Conservation (phyloP, 2,113 vertebrate genomes). For the Tursiops truncatus region DNA sequence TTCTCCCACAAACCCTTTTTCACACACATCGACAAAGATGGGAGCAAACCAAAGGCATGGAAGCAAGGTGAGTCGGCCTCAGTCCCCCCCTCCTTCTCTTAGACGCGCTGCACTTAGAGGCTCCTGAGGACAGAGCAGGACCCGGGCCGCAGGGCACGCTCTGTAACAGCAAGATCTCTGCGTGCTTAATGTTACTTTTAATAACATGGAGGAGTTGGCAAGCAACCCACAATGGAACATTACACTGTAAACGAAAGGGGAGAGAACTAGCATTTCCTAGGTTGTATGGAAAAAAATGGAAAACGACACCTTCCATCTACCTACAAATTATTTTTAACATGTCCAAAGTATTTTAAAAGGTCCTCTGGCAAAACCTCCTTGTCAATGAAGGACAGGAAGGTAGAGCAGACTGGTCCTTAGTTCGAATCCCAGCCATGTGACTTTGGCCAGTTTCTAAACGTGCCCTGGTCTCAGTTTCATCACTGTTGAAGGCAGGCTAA, state of each 20-base stretch:
- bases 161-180: rapidly evolving
- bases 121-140: neutral
- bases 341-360: slow-evolving; percentile 36
- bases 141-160: rapidly evolving
- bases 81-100: rapidly evolving
- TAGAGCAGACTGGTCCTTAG: neutral
- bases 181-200: neutral
- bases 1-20: neutral
- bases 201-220: neutral
- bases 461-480: neutral
- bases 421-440: neutral
- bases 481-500: neutral
- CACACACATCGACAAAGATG: neutral
- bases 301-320: slow-evolving; percentile 7
- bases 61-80: neutral
- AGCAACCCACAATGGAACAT: neutral
- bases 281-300: neutral
- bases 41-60: neutral
- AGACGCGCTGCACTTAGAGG: neutral
- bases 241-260: neutral
- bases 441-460: neutral
- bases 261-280: neutral
- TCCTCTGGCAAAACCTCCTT: neutral
- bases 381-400: neutral
- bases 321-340: neutral